Conservation (phyloP, 2,113 vertebrate genomes). For the Uropsilus gracilis region DNA sequence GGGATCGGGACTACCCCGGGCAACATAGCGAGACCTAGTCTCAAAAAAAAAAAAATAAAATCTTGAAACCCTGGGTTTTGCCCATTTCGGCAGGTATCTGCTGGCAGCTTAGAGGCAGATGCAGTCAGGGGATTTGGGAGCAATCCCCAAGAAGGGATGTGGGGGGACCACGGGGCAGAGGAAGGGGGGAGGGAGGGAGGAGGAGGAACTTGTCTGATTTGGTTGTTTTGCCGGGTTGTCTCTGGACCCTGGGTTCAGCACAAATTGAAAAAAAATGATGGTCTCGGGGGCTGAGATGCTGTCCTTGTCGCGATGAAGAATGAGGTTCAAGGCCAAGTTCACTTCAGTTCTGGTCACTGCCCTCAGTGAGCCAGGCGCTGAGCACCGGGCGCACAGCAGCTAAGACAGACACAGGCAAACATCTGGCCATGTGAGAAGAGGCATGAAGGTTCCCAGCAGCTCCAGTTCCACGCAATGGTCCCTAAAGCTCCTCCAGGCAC, state of each 20-base stretch:
- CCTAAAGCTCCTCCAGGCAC: not conserved
- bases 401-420: not conserved
- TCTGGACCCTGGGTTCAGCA: not conserved
- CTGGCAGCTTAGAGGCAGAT: not conserved
- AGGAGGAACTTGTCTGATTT: accelerated
- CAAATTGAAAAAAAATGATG: not conserved
- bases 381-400: not conserved
- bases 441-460: not conserved
- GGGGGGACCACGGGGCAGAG: not conserved
- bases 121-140: not conserved
- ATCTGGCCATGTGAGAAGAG: not conserved
- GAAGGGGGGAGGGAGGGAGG: not conserved
- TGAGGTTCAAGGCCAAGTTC: not conserved
- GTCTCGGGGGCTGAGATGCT: not conserved
- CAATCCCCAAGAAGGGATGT: not conserved
- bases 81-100: not conserved
- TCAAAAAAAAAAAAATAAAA: too few relatives aligned
- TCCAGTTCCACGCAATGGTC: accelerated
- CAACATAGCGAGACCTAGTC: too few relatives aligned
- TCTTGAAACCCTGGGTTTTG: too few relatives aligned
- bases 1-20: too few relatives aligned
- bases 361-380: not conserved
- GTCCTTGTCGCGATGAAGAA: not conserved
- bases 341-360: accelerated
- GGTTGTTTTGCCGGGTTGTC: too few relatives aligned